Base-by-base conservation (phyloP, 2,888 invertebrate genomes). In the Spodoptera littoralis region DNA sequence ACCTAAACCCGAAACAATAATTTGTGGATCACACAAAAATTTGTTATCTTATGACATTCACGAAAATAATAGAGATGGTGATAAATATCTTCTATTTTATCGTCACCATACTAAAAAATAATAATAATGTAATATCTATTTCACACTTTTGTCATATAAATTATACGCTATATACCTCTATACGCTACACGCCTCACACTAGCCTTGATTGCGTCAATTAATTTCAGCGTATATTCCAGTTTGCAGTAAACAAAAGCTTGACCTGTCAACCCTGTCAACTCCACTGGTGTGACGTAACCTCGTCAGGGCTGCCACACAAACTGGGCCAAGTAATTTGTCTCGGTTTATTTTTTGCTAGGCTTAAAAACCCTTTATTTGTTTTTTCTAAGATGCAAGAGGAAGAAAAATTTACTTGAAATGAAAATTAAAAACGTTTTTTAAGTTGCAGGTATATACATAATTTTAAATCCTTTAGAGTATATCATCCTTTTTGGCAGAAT, bases 301-400 rank as follows among this genome's bases (percentile, higher is more conserved):
- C 61, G 60, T 53, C 59, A 78, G 79, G 72, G 79, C 24, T 71
- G 68, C 47, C 76, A 50, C 62, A 27, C 48, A 54, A 76, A 76
- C 65, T 65, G 63, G 79, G 76, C 60, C 76, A 76, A 68, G 76
- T 66, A 55, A 71, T 73, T 55, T 55, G 30, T 70, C 70, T 50
- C 49, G 44, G 51, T 72, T 66, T 60, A 62, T 44, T 73, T 68
- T 73, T 73, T 65, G 18, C 42, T 48, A 24, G 49, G 22, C 59
- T 47, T 9, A 6, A 36, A 42, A 56, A 53, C 18, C 22, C 50
- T 57, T 60, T 27, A 54, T 62, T 61, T 18, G 13, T 41, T 49
- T 70, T 22, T 1, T 6, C 36, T 1, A 3, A 46, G 11, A 27
- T 12, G 36, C 9, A 36, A 11, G 4, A 12, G 18, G 24, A 6